Conservation (phyloP, 92 coral and sea anemone genomes). For the Epizoanthus scotinus region DNA sequence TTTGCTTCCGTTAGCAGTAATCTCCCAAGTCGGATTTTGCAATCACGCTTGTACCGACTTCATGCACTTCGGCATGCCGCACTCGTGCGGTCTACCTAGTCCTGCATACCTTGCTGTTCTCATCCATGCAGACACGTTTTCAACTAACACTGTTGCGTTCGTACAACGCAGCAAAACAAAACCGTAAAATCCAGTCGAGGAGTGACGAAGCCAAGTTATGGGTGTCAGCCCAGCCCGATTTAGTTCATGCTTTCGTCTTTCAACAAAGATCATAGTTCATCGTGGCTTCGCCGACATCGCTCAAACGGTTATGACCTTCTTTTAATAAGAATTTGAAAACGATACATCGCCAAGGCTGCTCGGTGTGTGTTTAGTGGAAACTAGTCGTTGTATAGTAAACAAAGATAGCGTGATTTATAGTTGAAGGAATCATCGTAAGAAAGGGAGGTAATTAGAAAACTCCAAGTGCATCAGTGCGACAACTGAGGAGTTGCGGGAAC, state of each 20-base stretch:
- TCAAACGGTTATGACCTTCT: conserved; percentile 15
- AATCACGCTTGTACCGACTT: too few species aligned
- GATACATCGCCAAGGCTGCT: background rate
- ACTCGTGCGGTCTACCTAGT: too few species aligned
- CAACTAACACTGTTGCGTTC: background rate
- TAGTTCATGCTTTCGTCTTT: conserved; percentile 8
- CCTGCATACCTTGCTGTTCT: too few species aligned
- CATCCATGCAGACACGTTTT: too few species aligned
- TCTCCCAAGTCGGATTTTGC: too few species aligned
- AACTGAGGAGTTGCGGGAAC: too few species aligned
- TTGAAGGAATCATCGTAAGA: background rate
- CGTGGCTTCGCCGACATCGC: conserved; percentile 14
- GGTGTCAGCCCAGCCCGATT: background rate
- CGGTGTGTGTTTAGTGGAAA: background rate
- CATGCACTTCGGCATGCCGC: too few species aligned
- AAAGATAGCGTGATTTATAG: background rate
- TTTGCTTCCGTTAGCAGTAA: too few species aligned
- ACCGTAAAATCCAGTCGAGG: background rate
- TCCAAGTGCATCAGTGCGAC: too few species aligned
- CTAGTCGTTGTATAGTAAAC: background rate
- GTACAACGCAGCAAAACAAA: background rate
- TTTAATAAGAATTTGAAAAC: conserved; percentile 22
- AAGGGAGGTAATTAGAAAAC: too few species aligned
- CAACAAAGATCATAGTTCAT: conserved; percentile 3
- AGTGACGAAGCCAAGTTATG: conserved; percentile 12